Conservation (phyloP, 1,140 invertebrate species). For the Trachymyrmex septentrionalis region DNA sequence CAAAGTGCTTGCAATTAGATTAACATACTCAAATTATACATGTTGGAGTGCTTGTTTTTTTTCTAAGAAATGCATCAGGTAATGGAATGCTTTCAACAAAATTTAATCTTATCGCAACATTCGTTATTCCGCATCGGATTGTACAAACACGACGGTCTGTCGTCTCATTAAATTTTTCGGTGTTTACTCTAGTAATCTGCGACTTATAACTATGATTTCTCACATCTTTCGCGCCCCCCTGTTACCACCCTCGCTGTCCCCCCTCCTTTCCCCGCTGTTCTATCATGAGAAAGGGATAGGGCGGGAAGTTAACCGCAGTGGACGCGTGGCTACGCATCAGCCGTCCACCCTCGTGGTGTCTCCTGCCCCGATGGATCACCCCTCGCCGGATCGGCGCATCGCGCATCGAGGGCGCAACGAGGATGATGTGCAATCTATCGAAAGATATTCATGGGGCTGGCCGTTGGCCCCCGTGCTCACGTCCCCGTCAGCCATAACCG, state of each 20-base stretch:
- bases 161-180: slow-evolving; percentile 11
- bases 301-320: slow-evolving; percentile 84
- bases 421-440: slow-evolving; percentile 86
- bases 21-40: not conserved
- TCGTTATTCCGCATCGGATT: not conserved
- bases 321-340: slow-evolving; percentile 84
- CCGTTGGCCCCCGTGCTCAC: slow-evolving; percentile 80
- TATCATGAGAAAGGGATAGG: slow-evolving; percentile 48
- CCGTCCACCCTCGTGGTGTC: slow-evolving; percentile 76
- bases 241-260: no score
- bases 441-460: slow-evolving; percentile 87
- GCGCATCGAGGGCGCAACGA: slow-evolving; percentile 79
- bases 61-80: not conserved
- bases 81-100: not conserved
- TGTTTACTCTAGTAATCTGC: not conserved
- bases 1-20: not conserved
- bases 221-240: slow-evolving; percentile 3
- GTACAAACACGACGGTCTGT: slow-evolving; percentile 2
- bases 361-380: slow-evolving; percentile 66
- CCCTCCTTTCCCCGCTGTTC: not conserved
- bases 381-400: slow-evolving; percentile 71
- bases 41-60: not conserved
- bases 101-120: slow-evolving; percentile 1
- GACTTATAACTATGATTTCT: slow-evolving; percentile 43
- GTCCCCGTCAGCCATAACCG: slow-evolving; percentile 84